Conservation (phyloP, 2,113 vertebrate genomes). For the Camelus bactrianus region DNA sequence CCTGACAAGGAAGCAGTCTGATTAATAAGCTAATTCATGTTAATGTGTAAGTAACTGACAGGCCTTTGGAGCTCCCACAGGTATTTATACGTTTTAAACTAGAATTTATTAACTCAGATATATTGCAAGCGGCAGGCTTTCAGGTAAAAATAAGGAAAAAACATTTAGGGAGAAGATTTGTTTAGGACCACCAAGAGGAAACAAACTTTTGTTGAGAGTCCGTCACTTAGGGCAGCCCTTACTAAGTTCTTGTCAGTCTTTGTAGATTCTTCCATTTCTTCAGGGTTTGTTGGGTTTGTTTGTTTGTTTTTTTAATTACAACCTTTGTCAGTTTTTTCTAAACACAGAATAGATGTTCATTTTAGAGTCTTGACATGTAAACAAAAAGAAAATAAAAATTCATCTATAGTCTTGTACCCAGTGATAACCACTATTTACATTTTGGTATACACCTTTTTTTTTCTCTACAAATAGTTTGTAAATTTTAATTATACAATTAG, state of each 20-base stretch:
- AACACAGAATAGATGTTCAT: neutral
- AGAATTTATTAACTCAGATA: conserved; percentile 11
- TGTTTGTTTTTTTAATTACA: neutral
- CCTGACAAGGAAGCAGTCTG: neutral
- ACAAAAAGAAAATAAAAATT: conserved; percentile 13
- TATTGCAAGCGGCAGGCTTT: neutral
- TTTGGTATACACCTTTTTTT: neutral
- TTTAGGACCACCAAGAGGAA: neutral
- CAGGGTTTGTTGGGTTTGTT: neutral
- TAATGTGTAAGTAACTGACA: neutral
- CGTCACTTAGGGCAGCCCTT: neutral
- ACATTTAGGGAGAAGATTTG: neutral
- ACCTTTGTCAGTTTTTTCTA: neutral
- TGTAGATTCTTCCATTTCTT: neutral
- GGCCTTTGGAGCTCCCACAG: neutral
- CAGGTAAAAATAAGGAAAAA: neutral
- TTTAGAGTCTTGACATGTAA: neutral
- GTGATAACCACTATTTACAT: neutral
- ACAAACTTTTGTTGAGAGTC: neutral
- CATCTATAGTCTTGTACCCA: neutral
- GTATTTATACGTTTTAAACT: neutral
- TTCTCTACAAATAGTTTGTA: neutral
- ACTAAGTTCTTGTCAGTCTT: neutral
- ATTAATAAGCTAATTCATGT: neutral
- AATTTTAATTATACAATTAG: conserved; percentile 12